These are phyloP conservation scores for Sinopyrophorus schimmeli DNA, from an alignment of 2,888 invertebrate species.

Conservation along the genomic window DNA sequence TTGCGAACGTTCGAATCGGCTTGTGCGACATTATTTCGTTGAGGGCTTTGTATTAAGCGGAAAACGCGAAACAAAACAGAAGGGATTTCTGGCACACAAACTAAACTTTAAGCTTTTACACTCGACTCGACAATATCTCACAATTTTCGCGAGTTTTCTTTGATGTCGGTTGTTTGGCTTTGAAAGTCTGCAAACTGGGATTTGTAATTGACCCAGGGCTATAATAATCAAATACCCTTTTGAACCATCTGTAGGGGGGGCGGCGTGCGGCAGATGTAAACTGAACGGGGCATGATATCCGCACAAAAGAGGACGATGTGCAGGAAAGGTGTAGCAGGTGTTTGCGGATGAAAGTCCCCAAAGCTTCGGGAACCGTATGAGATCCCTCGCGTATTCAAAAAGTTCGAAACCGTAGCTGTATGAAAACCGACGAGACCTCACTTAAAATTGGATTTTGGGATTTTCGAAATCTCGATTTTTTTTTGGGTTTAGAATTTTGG, in stretches of 20 bases:
- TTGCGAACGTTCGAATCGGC: too few species aligned
- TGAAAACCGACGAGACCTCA: conserved; percentile 28
- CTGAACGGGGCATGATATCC: conserved; percentile 25
- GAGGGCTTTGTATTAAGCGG: too few species aligned
- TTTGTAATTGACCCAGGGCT: conserved; percentile 7
- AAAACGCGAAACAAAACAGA: too few species aligned
- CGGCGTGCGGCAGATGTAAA: conserved; percentile 25
- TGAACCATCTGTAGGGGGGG: conserved; percentile 24
- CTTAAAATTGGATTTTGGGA: conserved; percentile 31
- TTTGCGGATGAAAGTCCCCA: conserved; percentile 24
- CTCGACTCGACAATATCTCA: too few species aligned
- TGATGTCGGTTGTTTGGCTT: too few species aligned
- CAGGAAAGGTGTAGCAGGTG: conserved; percentile 29
- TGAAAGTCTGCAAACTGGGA: too few species aligned
- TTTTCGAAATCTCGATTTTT: conserved; percentile 18
- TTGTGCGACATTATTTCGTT: too few species aligned
- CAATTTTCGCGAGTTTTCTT: too few species aligned
- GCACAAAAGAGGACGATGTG: conserved; percentile 19
- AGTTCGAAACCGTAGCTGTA: conserved; percentile 22
- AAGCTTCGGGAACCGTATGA: conserved; percentile 25
- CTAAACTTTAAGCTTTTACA: too few species aligned
- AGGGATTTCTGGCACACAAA: too few species aligned
- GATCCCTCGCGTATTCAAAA: conserved; percentile 31
- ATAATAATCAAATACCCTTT: conserved; percentile 9
- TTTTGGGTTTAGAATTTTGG: too few species aligned